phyloP scores from a whole-genome alignment of 92 coral and sea anemone genomes.

The Desmophyllum pertusum region DNA sequence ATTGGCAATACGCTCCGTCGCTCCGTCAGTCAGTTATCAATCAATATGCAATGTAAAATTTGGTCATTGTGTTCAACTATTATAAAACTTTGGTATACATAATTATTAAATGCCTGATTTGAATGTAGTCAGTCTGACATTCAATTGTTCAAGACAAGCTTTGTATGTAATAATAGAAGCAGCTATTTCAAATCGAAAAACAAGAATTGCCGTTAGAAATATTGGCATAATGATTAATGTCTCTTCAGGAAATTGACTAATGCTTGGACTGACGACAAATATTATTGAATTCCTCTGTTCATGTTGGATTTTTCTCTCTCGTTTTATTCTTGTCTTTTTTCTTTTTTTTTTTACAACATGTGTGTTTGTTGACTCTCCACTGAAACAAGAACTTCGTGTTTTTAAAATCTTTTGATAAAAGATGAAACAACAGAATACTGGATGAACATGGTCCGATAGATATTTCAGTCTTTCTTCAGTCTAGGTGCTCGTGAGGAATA shows the following conservation, averaged over 20 bases:
- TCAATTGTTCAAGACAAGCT: not conserved
- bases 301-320: not conserved
- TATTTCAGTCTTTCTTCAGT: not conserved
- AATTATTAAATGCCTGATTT: no score
- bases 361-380: not conserved
- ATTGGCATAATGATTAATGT: slow-evolving; percentile 17
- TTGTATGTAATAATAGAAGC: not conserved
- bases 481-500: not conserved
- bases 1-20: no score
- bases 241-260: not conserved
- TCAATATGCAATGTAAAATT: not conserved
- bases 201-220: slow-evolving; percentile 9
- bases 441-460: not conserved
- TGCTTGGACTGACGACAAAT: not conserved
- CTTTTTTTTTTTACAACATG: not conserved
- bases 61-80: not conserved
- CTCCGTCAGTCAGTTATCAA: no score
- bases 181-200: not conserved
- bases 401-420: not conserved
- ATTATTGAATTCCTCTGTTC: no score
- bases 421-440: not conserved
- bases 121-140: not conserved
- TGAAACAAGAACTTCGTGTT: not conserved
- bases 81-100: no score
- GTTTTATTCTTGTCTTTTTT: not conserved